Percentiles rank a stretch among this genome's conserved stretches.
Conservation (phyloP, 1,140 invertebrate genomes). For the Platorchestia sp. region DNA sequence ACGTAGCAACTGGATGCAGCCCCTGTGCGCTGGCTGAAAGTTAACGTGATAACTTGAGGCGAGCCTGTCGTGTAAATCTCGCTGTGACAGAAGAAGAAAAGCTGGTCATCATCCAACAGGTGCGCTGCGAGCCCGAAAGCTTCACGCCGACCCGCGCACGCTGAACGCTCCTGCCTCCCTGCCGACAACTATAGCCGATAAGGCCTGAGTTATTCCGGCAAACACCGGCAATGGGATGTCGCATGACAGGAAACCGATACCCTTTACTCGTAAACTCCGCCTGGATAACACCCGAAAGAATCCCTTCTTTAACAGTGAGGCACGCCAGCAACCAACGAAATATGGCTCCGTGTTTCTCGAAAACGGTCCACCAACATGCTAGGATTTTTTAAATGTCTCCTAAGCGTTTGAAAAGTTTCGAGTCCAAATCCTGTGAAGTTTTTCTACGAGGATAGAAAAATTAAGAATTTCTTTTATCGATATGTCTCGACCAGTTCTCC, state of each 20-base stretch:
- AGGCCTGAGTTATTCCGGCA: slow-evolving; percentile 36
- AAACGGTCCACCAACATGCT: neutral
- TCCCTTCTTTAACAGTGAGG: slow-evolving; percentile 23
- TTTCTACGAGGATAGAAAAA: neutral
- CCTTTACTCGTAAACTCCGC: neutral
- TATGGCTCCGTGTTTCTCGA: neutral
- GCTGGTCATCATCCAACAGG: neutral
- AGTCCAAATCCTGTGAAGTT: neutral
- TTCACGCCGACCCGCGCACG: neutral
- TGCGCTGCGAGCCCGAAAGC: neutral
- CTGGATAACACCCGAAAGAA: slow-evolving; percentile 18
- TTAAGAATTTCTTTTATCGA: no score
- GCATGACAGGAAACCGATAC: slow-evolving; percentile 34
- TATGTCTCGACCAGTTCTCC: no score
- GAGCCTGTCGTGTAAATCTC: neutral
- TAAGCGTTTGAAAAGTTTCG: neutral
- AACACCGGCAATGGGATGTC: slow-evolving; percentile 42
- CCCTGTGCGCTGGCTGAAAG: neutral
- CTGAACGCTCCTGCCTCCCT: neutral
- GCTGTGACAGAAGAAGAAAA: neutral
- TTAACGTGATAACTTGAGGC: neutral
- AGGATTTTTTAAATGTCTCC: neutral
- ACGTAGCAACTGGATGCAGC: neutral
- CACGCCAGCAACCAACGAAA: neutral
- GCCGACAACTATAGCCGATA: slow-evolving; percentile 41